Conservation (phyloP, 2,888 invertebrate genomes). For the Athripsodes cinereus region DNA sequence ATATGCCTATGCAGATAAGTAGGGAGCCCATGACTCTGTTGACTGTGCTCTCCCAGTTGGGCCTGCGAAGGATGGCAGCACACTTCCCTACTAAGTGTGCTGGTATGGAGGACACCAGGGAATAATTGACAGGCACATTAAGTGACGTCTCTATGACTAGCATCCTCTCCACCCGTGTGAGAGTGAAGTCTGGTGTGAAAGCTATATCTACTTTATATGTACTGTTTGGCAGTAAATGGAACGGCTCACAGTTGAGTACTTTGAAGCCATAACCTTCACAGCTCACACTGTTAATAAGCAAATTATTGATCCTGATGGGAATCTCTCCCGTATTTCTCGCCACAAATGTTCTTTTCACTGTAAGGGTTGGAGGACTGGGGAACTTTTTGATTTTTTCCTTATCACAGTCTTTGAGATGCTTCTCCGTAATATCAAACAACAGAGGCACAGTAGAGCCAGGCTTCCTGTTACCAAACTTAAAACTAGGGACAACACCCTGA, state of each 20-base stretch:
- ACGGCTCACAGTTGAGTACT: slow-evolving; percentile 67
- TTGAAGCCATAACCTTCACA: slow-evolving; percentile 79
- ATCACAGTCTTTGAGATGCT: slow-evolving; percentile 53
- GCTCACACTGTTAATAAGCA: slow-evolving; percentile 56
- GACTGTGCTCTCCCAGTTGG: slow-evolving; percentile 52
- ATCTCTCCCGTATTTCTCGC: slow-evolving; percentile 89
- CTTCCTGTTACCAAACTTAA: slow-evolving; percentile 82
- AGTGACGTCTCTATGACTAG: slow-evolving; percentile 58
- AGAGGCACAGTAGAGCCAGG: slow-evolving; percentile 72
- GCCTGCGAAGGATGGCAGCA: slow-evolving; percentile 58
- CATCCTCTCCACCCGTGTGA: slow-evolving; percentile 63
- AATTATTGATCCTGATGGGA: slow-evolving; percentile 66
- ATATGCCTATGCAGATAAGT: slow-evolving; percentile 23
- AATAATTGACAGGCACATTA: slow-evolving; percentile 57
- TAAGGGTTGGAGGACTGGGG: slow-evolving; percentile 28
- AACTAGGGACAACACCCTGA: slow-evolving; percentile 77
- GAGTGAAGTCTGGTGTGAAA: slow-evolving; percentile 83
- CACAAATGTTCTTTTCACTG: slow-evolving; percentile 74
- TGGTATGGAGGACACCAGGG: slow-evolving; percentile 59
- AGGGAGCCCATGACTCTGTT: slow-evolving; percentile 42
- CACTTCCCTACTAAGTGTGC: slow-evolving; percentile 57
- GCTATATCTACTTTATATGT: slow-evolving; percentile 76
- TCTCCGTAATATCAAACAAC: slow-evolving; percentile 66
- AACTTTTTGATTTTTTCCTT: slow-evolving; percentile 29
- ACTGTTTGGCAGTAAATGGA: slow-evolving; percentile 64